Evolutionary conservation across 2,113 vertebrate genomes (phyloP), one percentile per base, ranked within the genome.

Genomic region (Lipophrys pholis): DNA sequence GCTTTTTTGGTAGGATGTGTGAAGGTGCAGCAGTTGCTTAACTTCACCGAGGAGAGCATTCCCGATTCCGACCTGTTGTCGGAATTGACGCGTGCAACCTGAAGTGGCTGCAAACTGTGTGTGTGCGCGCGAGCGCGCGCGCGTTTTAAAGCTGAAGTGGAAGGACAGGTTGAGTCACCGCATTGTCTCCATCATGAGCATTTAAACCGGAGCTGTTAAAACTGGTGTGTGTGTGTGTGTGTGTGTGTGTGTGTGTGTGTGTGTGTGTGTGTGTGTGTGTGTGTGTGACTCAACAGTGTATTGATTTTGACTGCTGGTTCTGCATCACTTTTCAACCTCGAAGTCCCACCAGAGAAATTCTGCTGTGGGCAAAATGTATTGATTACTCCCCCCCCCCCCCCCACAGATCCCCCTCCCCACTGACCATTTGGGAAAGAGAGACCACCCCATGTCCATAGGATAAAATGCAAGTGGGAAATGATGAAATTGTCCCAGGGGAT

Each of bases 251-350:
- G 39, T 14, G n/a, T n/a, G n/a, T n/a, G n/a, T n/a, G n/a, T n/a
- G 36, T 11, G n/a, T 17, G 10, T 45, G 48, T 68, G 77, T 40
- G 76, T 43, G 59, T 41, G 57, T 16, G 46, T 11, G 35, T 30
- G 42, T 50, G 21, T 48, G n/a, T 62, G 82, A 73, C 76, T 86
- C 73, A 74, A 87, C 78, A 45, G 16, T 35, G 0, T 39, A 73
- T 82, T 87, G 65, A 81, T 86, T 91, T 86, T 59, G 78, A 72
- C 81, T 68, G 54, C 76, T 54, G 83, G 76, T 81, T 76, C 78
- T 76, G 73, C 76, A 77, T 88, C 83, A 81, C 83, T 89, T 86
- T 85, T 82, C 75, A 83, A 60, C 78, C 74, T 69, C 59, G 11
- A 71, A 83, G 75, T 84, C 83, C 87, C 70, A 76, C 46, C 59